Evolutionary conservation across 2,113 vertebrate genomes (phyloP), one percentile per base, ranked within the genome.

Genomic region (Axis porcinus): DNA sequence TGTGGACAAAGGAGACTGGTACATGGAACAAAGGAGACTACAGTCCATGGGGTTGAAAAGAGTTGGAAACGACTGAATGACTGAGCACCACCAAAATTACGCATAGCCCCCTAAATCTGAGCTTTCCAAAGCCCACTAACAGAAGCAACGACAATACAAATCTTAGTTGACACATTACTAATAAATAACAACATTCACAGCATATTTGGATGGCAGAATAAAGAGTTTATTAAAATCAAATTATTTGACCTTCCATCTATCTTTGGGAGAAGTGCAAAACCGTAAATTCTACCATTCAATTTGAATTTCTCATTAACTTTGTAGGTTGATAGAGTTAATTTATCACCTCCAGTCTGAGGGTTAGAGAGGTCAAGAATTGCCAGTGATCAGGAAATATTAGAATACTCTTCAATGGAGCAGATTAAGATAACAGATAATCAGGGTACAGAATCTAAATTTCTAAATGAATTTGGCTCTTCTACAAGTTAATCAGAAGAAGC

Each of bases 171-270:
- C 19, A 5, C 4, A 30, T 50, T 12, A 8, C 5, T 47, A 19
- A 8, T 47, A 88, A 96, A 94, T 89, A 90, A 92, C 6, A 93
- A 83, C 9, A 58, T 54, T n/a, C 86, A 84, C 8, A 91, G 5
- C 40, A 58, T 50, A 92, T 36, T 76, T 81, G 47, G 36, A 36
- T 5, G 64, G n/a, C 25, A 94, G 45, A 94, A 95, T 76, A 12
- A 58, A 93, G 33, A 84, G 4, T 97, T 98, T 97, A 98, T 98
- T 98, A 36, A 86, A 93, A 70, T 55, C 52, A 86, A 82, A 79
- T 70, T 17, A 70, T n/a, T 90, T 81, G 21, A 81, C 3, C 43
- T 86, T 10, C 4, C 16, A 43, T 45, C 28, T 54, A 70, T 78
- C 78, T 95, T 91, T 3, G 16, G 10, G 17, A 89, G 55, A 89